phyloP scores from a whole-genome alignment of 1,140 invertebrate genomes.

The Caerostris darwini region DNA sequence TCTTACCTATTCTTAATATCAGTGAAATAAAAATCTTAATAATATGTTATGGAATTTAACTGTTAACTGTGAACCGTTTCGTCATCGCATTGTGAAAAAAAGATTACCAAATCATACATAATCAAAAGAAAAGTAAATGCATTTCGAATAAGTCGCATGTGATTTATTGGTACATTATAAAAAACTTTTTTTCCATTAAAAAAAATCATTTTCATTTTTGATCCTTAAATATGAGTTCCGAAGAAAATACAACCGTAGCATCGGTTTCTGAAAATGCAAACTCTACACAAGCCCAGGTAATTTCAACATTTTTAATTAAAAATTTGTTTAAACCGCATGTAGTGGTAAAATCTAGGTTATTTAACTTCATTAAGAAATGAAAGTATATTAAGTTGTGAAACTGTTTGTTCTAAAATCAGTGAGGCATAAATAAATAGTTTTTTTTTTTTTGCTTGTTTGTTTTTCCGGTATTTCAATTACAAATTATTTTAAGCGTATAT shows the following conservation, averaged over 20 bases:
- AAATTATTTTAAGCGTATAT: too few species aligned
- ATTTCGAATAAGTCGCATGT: not conserved
- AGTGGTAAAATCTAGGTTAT: constrained; percentile 56
- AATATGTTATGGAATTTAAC: constrained; percentile 5
- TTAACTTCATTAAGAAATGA: not conserved
- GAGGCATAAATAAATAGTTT: not conserved
- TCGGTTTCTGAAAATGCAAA: constrained; percentile 28
- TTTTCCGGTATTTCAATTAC: too few species aligned
- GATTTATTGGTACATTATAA: not conserved
- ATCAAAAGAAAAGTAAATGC: not conserved
- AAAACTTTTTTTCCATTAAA: not conserved
- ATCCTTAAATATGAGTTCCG: constrained; percentile 44
- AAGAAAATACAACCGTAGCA: constrained; percentile 16
- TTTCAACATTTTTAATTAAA: not conserved
- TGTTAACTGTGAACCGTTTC: constrained; percentile 34
- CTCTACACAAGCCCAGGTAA: not conserved
- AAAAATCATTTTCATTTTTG: not conserved
- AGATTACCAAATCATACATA: constrained; percentile 38
- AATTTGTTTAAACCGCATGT: constrained; percentile 11
- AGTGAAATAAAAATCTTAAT: not conserved
- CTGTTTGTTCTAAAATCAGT: too few species aligned
- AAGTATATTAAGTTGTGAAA: too few species aligned
- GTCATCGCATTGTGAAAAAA: constrained; percentile 44
- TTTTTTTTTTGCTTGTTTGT: not conserved
- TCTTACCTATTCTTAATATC: not conserved